A percentile compares a stretch with the other conserved stretches of the same genome.
These are phyloP conservation scores for Setipinna tenuifilis DNA, from an alignment of 2,797 vertebrate species.

Conservation along the genomic window DNA sequence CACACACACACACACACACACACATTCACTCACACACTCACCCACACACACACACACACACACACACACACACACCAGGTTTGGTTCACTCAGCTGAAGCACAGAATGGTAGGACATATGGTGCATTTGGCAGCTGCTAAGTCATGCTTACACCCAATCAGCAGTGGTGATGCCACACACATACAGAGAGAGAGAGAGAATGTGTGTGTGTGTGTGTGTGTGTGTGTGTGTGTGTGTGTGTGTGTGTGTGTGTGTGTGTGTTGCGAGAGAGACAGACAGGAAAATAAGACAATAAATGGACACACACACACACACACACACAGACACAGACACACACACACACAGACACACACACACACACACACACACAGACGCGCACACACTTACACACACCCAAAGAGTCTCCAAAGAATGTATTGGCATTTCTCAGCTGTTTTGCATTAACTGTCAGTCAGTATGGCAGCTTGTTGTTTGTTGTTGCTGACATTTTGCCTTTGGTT, in stretches of 20 bases:
- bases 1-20: too few species aligned
- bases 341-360: too few species aligned
- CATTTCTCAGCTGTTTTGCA: neutral
- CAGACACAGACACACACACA: too few species aligned
- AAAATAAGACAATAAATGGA: too few species aligned
- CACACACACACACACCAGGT: neutral
- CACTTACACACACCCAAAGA: neutral
- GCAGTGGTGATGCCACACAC: neutral
- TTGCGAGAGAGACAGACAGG: too few species aligned
- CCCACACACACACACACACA: too few species aligned
- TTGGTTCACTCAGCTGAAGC: neutral
- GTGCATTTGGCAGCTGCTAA: neutral
- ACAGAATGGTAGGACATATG: neutral
- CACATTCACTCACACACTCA: too few species aligned
- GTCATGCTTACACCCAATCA: neutral
- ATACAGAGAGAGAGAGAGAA: too few species aligned
- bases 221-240: too few species aligned
- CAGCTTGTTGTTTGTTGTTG: neutral
- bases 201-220: too few species aligned
- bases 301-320: too few species aligned
- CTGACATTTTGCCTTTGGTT: neutral
- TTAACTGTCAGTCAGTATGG: neutral
- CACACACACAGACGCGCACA: neutral
- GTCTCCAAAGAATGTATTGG: neutral
- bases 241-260: too few species aligned